Evolutionary conservation across 2,113 vertebrate genomes (phyloP).

Genomic region (Colossoma macropomum): DNA sequence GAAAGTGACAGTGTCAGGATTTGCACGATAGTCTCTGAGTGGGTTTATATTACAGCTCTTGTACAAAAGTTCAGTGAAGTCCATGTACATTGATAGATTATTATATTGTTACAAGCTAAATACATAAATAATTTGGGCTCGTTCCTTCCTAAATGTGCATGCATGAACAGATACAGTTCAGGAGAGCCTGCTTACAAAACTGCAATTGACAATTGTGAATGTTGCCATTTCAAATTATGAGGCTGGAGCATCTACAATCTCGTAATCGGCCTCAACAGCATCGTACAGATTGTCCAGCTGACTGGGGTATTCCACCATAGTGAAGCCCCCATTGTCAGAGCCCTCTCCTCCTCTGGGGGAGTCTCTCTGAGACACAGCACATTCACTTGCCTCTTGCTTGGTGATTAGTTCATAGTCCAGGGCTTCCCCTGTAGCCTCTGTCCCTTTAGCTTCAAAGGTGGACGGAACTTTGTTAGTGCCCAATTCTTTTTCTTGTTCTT

Average conservation of each 20-base stretch:
- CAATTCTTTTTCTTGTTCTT: slow-evolving; percentile 47
- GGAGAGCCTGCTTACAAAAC: neutral
- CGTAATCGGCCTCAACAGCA: neutral
- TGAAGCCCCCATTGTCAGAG: neutral
- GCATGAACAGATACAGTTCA: neutral
- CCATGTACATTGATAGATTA: neutral
- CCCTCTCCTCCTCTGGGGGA: neutral
- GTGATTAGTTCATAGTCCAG: slow-evolving; percentile 71
- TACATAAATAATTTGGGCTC: neutral
- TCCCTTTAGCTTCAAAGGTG: slow-evolving; percentile 12
- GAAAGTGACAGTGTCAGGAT: neutral
- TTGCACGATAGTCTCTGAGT: neutral
- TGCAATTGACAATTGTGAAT: neutral
- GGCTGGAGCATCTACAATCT: slow-evolving; percentile 13
- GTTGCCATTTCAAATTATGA: neutral
- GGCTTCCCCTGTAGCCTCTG: slow-evolving; percentile 71
- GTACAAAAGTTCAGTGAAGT: slow-evolving; percentile 24
- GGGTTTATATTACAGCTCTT: slow-evolving; percentile 1
- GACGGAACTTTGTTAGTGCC: neutral
- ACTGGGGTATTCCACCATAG: neutral
- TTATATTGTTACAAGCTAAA: neutral
- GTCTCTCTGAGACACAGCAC: neutral
- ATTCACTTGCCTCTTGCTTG: slow-evolving; percentile 69
- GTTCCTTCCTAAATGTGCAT: neutral
- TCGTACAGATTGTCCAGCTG: neutral